Evolutionary conservation across 2,113 vertebrate genomes (phyloP), one percentile per base, ranked within the genome.

Genomic region (Engraulis encrasicolus): DNA sequence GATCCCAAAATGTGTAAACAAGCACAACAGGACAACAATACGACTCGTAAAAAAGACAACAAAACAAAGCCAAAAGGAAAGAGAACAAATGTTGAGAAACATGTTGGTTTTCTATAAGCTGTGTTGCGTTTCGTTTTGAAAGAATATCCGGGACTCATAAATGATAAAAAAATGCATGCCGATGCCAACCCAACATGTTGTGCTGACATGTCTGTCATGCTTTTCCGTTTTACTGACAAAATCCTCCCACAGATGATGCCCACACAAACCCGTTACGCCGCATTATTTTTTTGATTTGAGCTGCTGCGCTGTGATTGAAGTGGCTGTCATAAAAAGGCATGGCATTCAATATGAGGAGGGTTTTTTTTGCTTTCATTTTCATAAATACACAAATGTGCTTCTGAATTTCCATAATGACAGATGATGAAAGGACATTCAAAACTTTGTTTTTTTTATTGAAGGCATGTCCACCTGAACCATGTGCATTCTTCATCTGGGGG

Each of bases 301-400:
- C n/a, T n/a, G 31, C 66, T 74, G 66, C 34, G 66, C 27, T 74
- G 31, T 74, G 66, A 74, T 74, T 74, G 58, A 66, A 74, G 66
- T 74, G 27, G 5, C 31, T 36, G 66, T 74, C 61, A 74, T 34
- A 15, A 74, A n/a, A 74, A 74, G 66, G 27, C 66, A 74, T 36
- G 27, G 23, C 66, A 74, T 74, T 27, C 5, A 74, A 34, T 23
- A 74, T 74, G 66, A 34, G 27, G 66, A n/a, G n/a, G n/a, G n/a
- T n/a, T n/a, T n/a, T 45, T 74, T 74, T 14, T 74, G 66, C 66
- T 74, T 5, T 14, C 12, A 34, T 74, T 12, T 34, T 74, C 66
- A 74, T 34, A 74, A 74, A 74, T 74, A 34, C 31, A 74, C 27
- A 74, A 34, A 27, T 15, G 0, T 31, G 12, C 23, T 34, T 74